These are phyloP conservation scores for Drosophila melanogaster DNA, from an alignment of 1,140 invertebrate genomes.

Conservation along the genomic window DNA sequence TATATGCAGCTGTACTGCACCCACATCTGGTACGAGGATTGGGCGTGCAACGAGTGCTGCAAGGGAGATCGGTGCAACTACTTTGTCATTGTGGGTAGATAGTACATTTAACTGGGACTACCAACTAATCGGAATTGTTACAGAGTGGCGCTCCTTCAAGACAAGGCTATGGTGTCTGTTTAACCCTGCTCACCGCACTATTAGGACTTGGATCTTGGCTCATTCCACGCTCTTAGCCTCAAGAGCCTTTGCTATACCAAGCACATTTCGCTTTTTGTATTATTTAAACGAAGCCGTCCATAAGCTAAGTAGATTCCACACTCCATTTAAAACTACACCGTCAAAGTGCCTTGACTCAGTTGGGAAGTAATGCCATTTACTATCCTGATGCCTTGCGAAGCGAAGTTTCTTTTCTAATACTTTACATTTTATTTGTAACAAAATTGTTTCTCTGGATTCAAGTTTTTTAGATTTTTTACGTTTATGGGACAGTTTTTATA, in stretches of 20 bases:
- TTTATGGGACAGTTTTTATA: neutral
- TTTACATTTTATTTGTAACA: constrained; percentile 3
- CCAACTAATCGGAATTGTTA: constrained; percentile 2
- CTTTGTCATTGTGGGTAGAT: constrained; percentile 95
- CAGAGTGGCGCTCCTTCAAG: constrained; percentile 51
- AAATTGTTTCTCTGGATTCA: neutral
- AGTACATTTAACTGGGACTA: no score
- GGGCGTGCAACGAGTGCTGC: constrained; percentile 98
- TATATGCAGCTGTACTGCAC: constrained; percentile 92
- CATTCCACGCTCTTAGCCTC: constrained; percentile 17
- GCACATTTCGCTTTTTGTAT: constrained; percentile 17
- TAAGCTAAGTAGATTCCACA: constrained; percentile 44
- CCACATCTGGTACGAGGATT: constrained; percentile 98
- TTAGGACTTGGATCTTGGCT: constrained; percentile 22
- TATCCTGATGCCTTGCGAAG: neutral
- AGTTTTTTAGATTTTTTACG: neutral
- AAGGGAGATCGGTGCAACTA: constrained; percentile 98
- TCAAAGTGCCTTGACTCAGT: constrained; percentile 57
- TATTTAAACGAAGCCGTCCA: constrained; percentile 30
- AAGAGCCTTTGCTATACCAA: constrained; percentile 2
- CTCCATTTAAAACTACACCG: constrained; percentile 35
- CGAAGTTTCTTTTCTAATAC: constrained; percentile 10
- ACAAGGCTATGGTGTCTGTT: neutral
- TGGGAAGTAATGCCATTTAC: neutral
- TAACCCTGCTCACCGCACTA: constrained; percentile 17